phyloP scores from a whole-genome alignment of 1,140 invertebrate species.

The Cydia fagiglandana region DNA sequence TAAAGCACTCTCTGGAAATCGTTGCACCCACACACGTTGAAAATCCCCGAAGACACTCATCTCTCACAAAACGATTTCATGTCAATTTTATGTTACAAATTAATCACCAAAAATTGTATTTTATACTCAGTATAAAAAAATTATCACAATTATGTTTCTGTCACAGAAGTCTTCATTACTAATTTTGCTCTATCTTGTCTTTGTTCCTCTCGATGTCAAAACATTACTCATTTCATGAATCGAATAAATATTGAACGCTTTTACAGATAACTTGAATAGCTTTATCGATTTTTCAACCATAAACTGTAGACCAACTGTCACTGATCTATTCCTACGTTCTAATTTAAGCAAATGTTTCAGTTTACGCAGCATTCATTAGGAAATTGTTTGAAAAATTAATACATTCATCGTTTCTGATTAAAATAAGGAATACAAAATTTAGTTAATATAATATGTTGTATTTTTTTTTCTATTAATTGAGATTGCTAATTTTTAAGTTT shows the following conservation, averaged over 20 bases:
- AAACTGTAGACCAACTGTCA: constrained; percentile 13
- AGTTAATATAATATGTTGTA: too few species aligned
- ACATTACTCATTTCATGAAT: constrained; percentile 26
- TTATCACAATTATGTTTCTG: constrained; percentile 58
- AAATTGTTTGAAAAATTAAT: too few species aligned
- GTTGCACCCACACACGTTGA: constrained; percentile 91
- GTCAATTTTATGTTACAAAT: constrained; percentile 74
- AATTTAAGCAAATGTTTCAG: background rate
- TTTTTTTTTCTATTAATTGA: too few species aligned
- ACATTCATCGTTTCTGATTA: too few species aligned
- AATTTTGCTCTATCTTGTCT: constrained; percentile 31
- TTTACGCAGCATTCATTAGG: background rate
- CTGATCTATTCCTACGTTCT: background rate
- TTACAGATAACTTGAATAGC: background rate
- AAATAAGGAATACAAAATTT: too few species aligned
- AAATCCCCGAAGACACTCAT: constrained; percentile 95
- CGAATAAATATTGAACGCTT: background rate
- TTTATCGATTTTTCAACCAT: background rate
- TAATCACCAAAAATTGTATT: constrained; percentile 47
- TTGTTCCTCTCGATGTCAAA: constrained; percentile 24
- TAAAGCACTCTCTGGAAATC: constrained; percentile 92
- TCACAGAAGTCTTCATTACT: constrained; percentile 50
- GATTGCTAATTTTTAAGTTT: too few species aligned
- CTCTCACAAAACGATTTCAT: constrained; percentile 79
- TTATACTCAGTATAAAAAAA: constrained; percentile 61